A percentile compares a stretch with the other conserved stretches of the same genome.
Evolutionary conservation across 2,888 invertebrate species (phyloP).

Genomic region (Megaustenia siamemsis): DNA sequence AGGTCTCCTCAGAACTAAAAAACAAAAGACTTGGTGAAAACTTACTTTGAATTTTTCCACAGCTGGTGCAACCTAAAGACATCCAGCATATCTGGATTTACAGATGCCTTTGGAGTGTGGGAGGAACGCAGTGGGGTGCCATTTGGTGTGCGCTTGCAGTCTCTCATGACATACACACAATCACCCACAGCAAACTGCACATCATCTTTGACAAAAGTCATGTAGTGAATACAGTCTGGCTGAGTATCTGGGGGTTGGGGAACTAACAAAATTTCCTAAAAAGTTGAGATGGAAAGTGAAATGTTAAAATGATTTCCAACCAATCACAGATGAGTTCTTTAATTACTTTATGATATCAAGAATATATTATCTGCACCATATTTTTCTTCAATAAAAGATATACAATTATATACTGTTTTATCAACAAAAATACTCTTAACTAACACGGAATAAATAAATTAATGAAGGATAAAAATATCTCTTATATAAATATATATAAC

Average conservation of each 20-base stretch:
- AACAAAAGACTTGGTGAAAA: conserved; percentile 34
- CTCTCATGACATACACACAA: conserved; percentile 94
- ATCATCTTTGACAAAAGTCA: conserved; percentile 87
- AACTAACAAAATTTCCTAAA: conserved; percentile 82
- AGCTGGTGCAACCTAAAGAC: conserved; percentile 95
- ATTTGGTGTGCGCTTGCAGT: conserved; percentile 81
- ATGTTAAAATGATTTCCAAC: too few species aligned
- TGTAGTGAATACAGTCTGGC: conserved; percentile 89
- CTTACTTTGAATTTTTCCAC: conserved; percentile 91
- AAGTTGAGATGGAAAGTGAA: background rate
- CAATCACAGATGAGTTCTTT: too few species aligned
- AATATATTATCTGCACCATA: too few species aligned
- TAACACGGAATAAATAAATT: too few species aligned
- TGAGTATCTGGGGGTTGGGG: conserved; percentile 82
- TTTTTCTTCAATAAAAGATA: too few species aligned
- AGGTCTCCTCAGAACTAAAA: too few species aligned
- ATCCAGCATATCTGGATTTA: conserved; percentile 89
- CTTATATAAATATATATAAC: too few species aligned
- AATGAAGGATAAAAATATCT: too few species aligned
- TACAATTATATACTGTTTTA: too few species aligned
- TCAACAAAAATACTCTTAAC: too few species aligned
- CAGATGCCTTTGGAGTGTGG: conserved; percentile 63
- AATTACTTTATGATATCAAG: too few species aligned
- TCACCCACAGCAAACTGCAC: conserved; percentile 87
- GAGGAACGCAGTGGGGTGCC: conserved; percentile 69